Conservation (phyloP, 2,888 invertebrate species). For the Drosophila differens region DNA sequence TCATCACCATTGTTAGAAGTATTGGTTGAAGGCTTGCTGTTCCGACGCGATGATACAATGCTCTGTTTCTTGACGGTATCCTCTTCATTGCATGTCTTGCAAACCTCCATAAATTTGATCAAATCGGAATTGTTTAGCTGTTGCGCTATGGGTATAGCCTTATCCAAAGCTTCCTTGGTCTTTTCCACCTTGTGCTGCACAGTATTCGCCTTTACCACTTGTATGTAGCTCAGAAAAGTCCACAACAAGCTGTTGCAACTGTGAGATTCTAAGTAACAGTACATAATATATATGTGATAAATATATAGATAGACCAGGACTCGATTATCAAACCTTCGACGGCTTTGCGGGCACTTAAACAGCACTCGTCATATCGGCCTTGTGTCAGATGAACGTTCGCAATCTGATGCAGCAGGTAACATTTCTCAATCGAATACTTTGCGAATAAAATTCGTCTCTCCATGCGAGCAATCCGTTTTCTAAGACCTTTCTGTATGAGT, state of each 20-base stretch:
- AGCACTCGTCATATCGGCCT: constrained; percentile 78
- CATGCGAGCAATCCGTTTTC: constrained; percentile 65
- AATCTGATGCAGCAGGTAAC: constrained; percentile 78
- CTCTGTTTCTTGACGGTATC: constrained; percentile 1
- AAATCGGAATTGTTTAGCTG: constrained; percentile 11
- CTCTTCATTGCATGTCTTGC: neutral
- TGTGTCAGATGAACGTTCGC: constrained; percentile 70
- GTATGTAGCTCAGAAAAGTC: constrained; percentile 69
- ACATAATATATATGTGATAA: neutral
- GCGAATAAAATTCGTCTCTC: constrained; percentile 79
- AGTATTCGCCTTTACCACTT: constrained; percentile 75
- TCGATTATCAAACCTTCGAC: constrained; percentile 41
- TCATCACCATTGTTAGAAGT: neutral
- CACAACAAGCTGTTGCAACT: constrained; percentile 73
- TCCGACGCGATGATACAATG: neutral
- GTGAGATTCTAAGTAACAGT: constrained; percentile 26
- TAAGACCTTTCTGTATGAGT: constrained; percentile 14
- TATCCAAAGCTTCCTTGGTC: constrained; percentile 60
- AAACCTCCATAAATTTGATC: constrained; percentile 15
- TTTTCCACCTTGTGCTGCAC: constrained; percentile 77
- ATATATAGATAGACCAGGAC: neutral
- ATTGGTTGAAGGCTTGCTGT: neutral
- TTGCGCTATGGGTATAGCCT: constrained; percentile 34
- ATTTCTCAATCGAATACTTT: constrained; percentile 78
- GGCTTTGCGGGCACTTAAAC: constrained; percentile 73